Evolutionary conservation across 2,797 vertebrate genomes (phyloP), one percentile per base, ranked within the genome.

Genomic region (Emys orbicularis): DNA sequence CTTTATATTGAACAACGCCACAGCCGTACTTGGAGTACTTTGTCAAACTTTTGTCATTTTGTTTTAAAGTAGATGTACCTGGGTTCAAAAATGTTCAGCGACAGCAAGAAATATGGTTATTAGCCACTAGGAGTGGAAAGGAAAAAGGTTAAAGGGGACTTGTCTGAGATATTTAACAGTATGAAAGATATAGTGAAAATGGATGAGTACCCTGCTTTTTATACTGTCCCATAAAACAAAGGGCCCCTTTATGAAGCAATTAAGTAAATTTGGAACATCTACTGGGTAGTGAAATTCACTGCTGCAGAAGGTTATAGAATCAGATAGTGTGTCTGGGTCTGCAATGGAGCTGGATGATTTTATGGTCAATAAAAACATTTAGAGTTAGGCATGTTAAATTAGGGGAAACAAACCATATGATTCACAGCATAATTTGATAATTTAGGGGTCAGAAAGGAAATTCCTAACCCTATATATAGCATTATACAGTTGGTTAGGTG

Each of bases 1-100:
- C 29, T 89, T 83, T 56, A 52, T 79, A 49, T 47, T 77, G 10
- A 86, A 92, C 79, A 91, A 10, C 34, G 19, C 4, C 72, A 25
- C 80, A 86, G 29, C 61, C 90, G n/a, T 31, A 57, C 91, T n/a
- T 89, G 37, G 57, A 23, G n/a, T 57, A 5, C 16, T 92, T 87
- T 87, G 82, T 47, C 65, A 79, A 65, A 86, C 53, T 37, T 53
- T 23, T 68, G 91, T 34, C 8, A 18, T 88, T 49, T 86, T 50
- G 52, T 90, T 90, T 91, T 89, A 86, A 87, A 47, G 76, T 11
- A 23, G 37, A 37, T 41, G n/a, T 72, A 72, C 8, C n/a, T n/a
- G 10, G 34, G 13, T 76, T 44, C 8, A 12, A 68, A 65, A 65
- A 27, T 74, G 27, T 25, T 72, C 6, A n/a, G 18, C 7, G 3